These are phyloP conservation scores for Xyliphius kryptos DNA, from an alignment of 2,113 vertebrate species.

Conservation along the genomic window DNA sequence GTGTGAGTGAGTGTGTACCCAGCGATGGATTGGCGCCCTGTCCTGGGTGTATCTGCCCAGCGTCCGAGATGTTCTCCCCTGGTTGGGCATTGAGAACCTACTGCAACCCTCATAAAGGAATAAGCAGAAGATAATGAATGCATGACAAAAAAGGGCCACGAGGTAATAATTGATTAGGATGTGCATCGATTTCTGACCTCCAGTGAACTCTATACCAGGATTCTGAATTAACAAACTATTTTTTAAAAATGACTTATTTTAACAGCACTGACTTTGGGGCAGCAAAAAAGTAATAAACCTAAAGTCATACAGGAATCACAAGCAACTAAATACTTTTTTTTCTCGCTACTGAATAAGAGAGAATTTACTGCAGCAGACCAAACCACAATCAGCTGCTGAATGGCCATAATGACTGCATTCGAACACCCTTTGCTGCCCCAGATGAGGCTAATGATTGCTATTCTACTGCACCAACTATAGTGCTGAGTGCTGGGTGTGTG, in stretches of 20 bases:
- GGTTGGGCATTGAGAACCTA: no score
- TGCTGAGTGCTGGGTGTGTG: conserved; percentile 17
- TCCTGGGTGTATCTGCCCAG: no score
- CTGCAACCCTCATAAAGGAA: no score
- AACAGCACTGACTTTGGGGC: conserved; percentile 1
- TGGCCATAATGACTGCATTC: conserved; percentile 33
- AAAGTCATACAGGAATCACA: conserved; percentile 5
- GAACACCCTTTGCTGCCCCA: conserved; percentile 20
- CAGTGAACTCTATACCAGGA: background rate
- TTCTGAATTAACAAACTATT: background rate
- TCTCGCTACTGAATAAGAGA: conserved; percentile 8
- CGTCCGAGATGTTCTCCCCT: no score
- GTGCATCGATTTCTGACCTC: background rate
- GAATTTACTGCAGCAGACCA: conserved; percentile 20
- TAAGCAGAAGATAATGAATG: no score
- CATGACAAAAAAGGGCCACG: no score
- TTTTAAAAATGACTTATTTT: background rate
- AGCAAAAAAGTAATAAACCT: conserved; percentile 4
- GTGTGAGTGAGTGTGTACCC: no score
- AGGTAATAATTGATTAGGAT: background rate
- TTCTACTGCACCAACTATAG: conserved; percentile 26
- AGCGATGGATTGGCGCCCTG: no score
- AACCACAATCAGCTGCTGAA: conserved; percentile 35
- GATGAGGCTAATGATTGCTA: conserved; percentile 38
- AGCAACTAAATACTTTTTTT: conserved; percentile 1